phyloP scores from a whole-genome alignment of 2,113 vertebrate genomes.

The Capreolus pygargus region DNA sequence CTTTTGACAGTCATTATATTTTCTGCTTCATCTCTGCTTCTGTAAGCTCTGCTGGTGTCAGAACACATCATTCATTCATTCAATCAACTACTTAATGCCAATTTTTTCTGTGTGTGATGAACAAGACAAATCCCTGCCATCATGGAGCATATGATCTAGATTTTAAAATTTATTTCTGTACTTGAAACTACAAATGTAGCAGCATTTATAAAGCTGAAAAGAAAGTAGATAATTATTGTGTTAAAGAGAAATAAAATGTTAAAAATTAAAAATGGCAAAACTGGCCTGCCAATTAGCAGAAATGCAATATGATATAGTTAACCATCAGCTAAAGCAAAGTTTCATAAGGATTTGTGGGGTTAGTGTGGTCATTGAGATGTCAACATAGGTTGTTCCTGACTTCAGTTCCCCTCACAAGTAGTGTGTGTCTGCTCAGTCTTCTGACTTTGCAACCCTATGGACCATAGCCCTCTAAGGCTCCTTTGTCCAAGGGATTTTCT shows the following conservation, averaged over 20 bases:
- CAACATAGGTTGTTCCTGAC: background rate
- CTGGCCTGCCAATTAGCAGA: background rate
- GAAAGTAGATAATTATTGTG: background rate
- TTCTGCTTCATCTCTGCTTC: background rate
- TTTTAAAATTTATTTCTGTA: background rate
- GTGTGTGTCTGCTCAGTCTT: background rate
- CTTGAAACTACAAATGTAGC: background rate
- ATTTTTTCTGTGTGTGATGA: background rate
- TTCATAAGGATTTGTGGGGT: background rate
- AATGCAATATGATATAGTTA: background rate
- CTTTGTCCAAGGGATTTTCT: background rate
- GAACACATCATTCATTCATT: background rate
- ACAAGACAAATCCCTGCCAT: background rate
- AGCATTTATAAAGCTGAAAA: background rate
- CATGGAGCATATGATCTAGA: background rate
- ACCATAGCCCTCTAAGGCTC: rapidly evolving
- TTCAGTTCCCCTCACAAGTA: background rate
- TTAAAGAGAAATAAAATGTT: background rate
- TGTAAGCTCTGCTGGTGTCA: background rate
- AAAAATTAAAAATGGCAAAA: background rate
- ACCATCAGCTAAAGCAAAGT: background rate
- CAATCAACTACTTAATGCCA: background rate
- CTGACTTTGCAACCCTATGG: background rate
- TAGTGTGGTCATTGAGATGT: background rate
- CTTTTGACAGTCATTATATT: background rate